A percentile compares a stretch with the other conserved stretches of the same genome.
Evolutionary conservation across 2,797 vertebrate genomes (phyloP).

Genomic region (Pipistrellus pygmaeus): DNA sequence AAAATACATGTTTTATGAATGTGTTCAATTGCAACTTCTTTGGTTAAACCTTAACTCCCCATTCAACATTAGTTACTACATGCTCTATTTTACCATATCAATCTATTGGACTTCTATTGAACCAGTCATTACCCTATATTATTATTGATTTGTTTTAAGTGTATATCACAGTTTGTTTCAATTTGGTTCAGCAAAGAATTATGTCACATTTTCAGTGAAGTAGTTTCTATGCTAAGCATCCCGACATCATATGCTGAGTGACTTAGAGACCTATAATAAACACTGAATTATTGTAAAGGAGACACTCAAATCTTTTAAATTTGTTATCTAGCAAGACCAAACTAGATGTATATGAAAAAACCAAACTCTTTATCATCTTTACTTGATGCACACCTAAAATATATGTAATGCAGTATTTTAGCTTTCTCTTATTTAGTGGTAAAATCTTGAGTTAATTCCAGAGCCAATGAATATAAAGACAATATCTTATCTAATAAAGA

Average conservation of each 20-base stretch:
- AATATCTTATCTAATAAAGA: not conserved
- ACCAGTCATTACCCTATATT: not conserved
- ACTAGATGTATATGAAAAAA: not conserved
- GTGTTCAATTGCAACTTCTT: not conserved
- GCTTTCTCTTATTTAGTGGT: constrained; percentile 52
- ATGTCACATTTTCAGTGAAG: not conserved
- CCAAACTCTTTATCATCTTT: not conserved
- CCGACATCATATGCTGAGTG: not conserved
- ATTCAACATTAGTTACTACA: not conserved
- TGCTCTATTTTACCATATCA: not conserved
- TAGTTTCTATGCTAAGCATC: not conserved
- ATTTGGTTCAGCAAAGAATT: constrained; percentile 35
- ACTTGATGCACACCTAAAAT: not conserved
- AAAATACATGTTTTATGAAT: constrained; percentile 44
- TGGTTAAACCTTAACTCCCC: not conserved
- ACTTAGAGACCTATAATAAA: constrained; percentile 1
- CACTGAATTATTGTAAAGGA: not conserved
- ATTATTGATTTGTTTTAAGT: not conserved
- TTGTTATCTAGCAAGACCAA: not conserved
- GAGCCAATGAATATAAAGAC: not conserved
- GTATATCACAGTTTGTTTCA: constrained; percentile 12
- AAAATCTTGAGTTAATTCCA: constrained; percentile 40
- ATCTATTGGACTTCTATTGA: not conserved
- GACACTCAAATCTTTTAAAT: constrained; percentile 36
- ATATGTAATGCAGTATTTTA: not conserved